A percentile compares a stretch with the other conserved stretches of the same genome.
Evolutionary conservation across 2,888 invertebrate genomes (phyloP).

Genomic region (Meteorus cinctellus): DNA sequence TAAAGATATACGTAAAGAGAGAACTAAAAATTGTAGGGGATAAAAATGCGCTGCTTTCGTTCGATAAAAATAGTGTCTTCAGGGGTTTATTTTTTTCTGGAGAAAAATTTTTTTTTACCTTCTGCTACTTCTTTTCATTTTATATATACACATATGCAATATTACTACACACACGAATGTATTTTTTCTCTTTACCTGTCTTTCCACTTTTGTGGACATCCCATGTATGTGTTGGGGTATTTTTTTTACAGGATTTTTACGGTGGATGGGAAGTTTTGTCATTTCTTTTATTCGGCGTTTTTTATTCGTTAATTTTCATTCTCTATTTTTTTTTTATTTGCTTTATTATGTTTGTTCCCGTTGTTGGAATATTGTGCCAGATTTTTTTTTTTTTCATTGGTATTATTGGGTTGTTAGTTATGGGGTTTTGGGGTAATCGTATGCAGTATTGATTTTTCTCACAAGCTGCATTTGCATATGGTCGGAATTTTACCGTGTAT

Average conservation of each 20-base stretch:
- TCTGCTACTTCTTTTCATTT: constrained; percentile 16
- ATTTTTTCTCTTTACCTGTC: constrained; percentile 53
- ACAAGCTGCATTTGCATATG: constrained; percentile 13
- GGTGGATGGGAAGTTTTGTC: constrained; percentile 57
- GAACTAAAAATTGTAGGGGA: constrained; percentile 48
- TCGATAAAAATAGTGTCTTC: constrained; percentile 52
- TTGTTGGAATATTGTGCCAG: too few species aligned
- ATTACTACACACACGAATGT: constrained; percentile 45
- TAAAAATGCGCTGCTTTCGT: constrained; percentile 56
- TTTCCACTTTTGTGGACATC: constrained; percentile 49
- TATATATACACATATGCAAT: constrained; percentile 12
- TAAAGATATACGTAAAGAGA: constrained; percentile 45
- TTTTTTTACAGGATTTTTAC: constrained; percentile 43
- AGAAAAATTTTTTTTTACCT: constrained; percentile 51
- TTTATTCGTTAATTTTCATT: constrained; percentile 33
- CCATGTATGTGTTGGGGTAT: constrained; percentile 25
- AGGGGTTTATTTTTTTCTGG: constrained; percentile 52
- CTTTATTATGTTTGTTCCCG: too few species aligned
- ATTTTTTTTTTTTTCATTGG: constrained; percentile 43
- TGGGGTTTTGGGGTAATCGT: neutral
- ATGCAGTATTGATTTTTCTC: constrained; percentile 8
- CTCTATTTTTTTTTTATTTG: constrained; percentile 43
- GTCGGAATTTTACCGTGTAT: neutral
- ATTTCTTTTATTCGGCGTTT: constrained; percentile 28
- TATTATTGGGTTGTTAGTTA: neutral